Evolutionary conservation across 37 sponge, comb jelly and placozoan species (phyloP), one percentile per base, ranked within the genome.

Genomic region (Tethya wilhelma): DNA sequence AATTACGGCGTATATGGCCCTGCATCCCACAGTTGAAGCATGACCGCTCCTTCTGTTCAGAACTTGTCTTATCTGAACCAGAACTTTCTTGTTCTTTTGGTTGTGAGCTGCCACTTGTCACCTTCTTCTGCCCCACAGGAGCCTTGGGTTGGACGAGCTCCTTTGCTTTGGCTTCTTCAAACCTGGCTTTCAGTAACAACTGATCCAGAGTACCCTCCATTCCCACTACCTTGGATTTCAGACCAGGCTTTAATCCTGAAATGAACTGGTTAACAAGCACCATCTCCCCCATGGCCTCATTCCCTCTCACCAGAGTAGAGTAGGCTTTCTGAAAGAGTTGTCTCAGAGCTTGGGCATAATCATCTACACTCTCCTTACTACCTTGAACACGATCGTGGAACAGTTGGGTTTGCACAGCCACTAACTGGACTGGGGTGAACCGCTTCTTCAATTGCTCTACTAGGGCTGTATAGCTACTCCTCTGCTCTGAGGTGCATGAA

Each of bases 211-310:
- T 77, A 11, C 85, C 85, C 31, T 84, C 85, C 2, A 49, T 46
- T 7, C 85, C 85, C 2, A 58, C 76, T 25, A 83, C 44, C 43
- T 74, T 83, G 7, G 43, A 17, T 41, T 80, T 74, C 6, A 88
- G 46, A 0, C 77, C 89, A 28, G 57, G 43, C 0, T 65, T 36
- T 33, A 88, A 66, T 2, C 89, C 89, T 3, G 78, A 25, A 0
- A 88, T 44, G 31, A 88, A 88, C 73, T 88, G 89, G 71, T 81
- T 74, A 1, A 78, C 74, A 32, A 88, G 68, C 6, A 88, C 82
- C 34, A 69, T 32, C 59, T 55, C 40, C 11, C 87, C 80, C 75
- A 86, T 74, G 1, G 4, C 59, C 43, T 86, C 87, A 8, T 68
- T 45, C 2, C 73, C 87, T 17, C 68, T 33, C 4, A 26, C 6